Evolutionary conservation across 2,113 vertebrate species (phyloP).

Genomic region (Mionectes macconnelli): DNA sequence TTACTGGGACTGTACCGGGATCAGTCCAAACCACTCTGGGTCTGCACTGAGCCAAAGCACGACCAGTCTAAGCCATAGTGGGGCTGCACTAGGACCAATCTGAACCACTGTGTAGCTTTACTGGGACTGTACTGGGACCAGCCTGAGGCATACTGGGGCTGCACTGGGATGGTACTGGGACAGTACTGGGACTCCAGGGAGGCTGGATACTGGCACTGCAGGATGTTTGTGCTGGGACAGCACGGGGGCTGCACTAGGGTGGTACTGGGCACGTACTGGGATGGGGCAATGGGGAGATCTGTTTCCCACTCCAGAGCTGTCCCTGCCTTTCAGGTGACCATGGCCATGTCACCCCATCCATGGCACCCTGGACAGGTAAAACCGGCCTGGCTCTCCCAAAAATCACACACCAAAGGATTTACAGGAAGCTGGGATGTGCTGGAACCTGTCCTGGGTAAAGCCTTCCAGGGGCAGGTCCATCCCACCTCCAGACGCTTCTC

Average conservation of each 20-base stretch:
- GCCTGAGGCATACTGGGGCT: background rate
- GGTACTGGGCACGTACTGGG: rapidly evolving
- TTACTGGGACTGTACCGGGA: background rate
- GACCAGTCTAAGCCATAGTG: background rate
- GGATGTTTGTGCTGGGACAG: too few species aligned
- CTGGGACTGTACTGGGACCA: background rate
- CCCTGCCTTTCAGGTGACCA: background rate
- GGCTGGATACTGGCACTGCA: background rate
- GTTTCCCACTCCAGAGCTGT: background rate
- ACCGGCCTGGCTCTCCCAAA: background rate
- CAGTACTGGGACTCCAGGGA: background rate
- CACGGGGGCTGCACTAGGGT: background rate
- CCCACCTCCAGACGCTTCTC: rapidly evolving
- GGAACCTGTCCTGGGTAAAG: background rate
- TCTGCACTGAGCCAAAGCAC: background rate
- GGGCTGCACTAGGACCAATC: background rate
- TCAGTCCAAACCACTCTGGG: background rate
- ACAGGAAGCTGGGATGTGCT: background rate
- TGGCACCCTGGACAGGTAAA: background rate
- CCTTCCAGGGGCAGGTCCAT: background rate
- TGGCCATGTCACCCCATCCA: rapidly evolving
- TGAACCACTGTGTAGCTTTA: too few species aligned
- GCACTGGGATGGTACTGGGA: too few species aligned
- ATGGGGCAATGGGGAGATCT: rapidly evolving
- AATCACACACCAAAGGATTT: background rate